Base-by-base conservation (phyloP, 1,140 invertebrate genomes). In the Drosophila subpulchrella region DNA sequence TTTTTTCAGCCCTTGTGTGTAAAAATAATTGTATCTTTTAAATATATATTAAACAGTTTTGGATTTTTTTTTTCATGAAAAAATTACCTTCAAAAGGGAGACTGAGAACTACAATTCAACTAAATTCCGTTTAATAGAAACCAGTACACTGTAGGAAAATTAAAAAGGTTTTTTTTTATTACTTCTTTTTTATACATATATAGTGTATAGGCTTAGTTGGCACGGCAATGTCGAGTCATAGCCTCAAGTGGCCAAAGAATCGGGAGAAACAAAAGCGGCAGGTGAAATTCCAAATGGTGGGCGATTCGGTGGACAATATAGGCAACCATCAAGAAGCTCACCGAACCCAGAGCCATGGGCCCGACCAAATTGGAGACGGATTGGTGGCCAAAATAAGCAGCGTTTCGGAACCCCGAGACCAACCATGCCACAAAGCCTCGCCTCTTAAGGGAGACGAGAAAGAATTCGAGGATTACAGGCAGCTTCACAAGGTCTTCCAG, bases 401-500 rank as follows among this genome's bases (percentile, higher is more conserved):
- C 6, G 6, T n/a, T 6, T 12, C 11, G 11, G 12, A 46, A 5
- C 27, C 27, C 27, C 1, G 27, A 27, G 20, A 1, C 15, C 15
- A 20, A 20, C 10, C 42, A 5, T 20, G 4, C 12, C 20, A 12
- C 13, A 47, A 10, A 7, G 6, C 5, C 2, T 13, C 6, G 7
- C 24, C 13, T n/a, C 8, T 10, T 4, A 34, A 15, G 4, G 24
- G 15, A 8, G n/a, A 17, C 0, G 27, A 51, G 1, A n/a, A 11
- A 1, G 48, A 51, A 0, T 3, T 17, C 8, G n/a, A 51, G 0
- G 30, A 51, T 10, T 51, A 10, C 30, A 4, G 27, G 30, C 8
- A 51, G n/a, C 30, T 51, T 4, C 8, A 51, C 4, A 34, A 17
- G n/a, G 48, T 51, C 13, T 51, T 51, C n/a, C 48, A 51, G n/a